Evolutionary conservation across 1,140 invertebrate genomes (phyloP).

Genomic region (Oedothorax gibbosus): DNA sequence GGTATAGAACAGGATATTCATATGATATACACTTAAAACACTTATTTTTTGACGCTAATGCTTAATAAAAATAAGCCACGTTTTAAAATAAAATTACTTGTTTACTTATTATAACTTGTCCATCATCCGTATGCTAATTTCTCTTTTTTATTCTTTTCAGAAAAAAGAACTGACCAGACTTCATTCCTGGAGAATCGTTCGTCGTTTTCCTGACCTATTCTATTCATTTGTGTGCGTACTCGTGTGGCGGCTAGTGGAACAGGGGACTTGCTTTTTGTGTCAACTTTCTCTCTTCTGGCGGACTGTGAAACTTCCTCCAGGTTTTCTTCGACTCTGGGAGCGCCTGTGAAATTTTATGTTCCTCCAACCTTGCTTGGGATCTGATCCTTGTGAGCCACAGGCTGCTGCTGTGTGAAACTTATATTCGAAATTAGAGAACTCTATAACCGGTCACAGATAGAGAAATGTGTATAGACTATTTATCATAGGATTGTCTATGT

Average conservation of each 20-base stretch:
- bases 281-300: not conserved
- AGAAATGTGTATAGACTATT: conserved; percentile 38
- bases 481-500: conserved; percentile 42
- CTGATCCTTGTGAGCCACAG: conserved; percentile 16
- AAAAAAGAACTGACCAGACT: conserved; percentile 45
- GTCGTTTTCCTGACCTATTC: too few relatives aligned
- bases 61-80: too few relatives aligned
- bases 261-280: not conserved
- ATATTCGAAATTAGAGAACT: conserved; percentile 12
- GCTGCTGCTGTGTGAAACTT: conserved; percentile 1
- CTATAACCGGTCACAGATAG: conserved; percentile 31
- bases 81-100: too few relatives aligned
- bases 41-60: too few relatives aligned
- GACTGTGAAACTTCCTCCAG: too few relatives aligned
- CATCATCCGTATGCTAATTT: not conserved
- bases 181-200: conserved; percentile 11
- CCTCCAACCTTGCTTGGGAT: conserved; percentile 16
- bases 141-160: conserved; percentile 12
- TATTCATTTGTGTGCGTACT: conserved; percentile 10
- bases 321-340: too few relatives aligned
- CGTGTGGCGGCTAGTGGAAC: conserved; percentile 3
- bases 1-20: too few relatives aligned
- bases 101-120: not conserved
- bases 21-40: too few relatives aligned
- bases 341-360: conserved; percentile 16